Base-by-base conservation (phyloP, 2,888 invertebrate genomes). In the Troglohyphantes excavatus region DNA sequence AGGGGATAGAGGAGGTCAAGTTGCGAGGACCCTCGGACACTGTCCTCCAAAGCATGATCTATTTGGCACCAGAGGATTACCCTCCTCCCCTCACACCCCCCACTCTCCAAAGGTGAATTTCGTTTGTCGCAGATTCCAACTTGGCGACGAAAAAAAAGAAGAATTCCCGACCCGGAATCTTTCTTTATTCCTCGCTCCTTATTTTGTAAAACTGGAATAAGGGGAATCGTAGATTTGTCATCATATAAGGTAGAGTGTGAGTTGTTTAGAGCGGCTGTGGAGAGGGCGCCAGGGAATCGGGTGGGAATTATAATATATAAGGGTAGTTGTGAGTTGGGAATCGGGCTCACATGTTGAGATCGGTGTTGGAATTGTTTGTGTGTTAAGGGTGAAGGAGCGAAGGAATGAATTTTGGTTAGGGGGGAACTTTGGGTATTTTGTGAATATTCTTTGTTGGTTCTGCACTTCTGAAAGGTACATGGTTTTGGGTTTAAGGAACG, bases 211-310 rank as follows among this genome's bases (percentile, higher is more conserved):
- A 63, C 59, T 59, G 67, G 23, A 73, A 75, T 59, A 67, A 84
- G 68, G 46, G 70, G 29, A 53, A 63, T 81, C 46, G 46, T 53
- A 70, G 79, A 87, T 87, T 87, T 87, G 65, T 87, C 84, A 84
- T 84, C 87, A 87, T 87, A 72, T 81, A 72, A 23, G 75, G n/a
- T 29, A 59, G 59, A 53, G 26, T 63, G 61, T 67, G 67, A 61
- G 72, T 72, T 73, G 87, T 73, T 73, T 73, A 79, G 67, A 73
- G 72, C 59, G 72, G 23, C 53, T 85, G 68, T 65, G 72, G 29
- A 63, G 63, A 29, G 70, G 68, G 19, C 86, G n/a, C 39, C 6
- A 6, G 86, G 61, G 86, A 87, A 11, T 72, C 27, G 17, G 43
- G 6, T 23, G 17, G 21, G 39, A 72, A 79, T 87, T 87, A 87